Evolutionary conservation across 1,140 invertebrate genomes (phyloP), one percentile per base, ranked within the genome.

Genomic region (Drosophila setifemur): DNA sequence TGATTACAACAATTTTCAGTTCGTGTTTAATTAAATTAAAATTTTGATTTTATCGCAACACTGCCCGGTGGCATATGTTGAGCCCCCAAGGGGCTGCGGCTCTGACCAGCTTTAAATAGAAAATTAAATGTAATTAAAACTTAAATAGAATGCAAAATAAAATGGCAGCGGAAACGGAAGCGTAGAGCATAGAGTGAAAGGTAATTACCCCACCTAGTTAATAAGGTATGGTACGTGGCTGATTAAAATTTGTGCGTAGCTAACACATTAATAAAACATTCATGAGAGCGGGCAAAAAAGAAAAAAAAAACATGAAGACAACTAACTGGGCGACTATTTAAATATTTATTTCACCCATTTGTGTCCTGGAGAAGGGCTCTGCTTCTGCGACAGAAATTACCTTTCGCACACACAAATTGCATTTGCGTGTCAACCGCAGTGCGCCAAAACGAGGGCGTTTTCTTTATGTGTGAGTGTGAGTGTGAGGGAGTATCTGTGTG

Each of bases 341-440:
- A 72, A 72, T 72, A 72, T 72, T 72, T 72, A 79, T 74, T 52
- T 64, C 50, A 54, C 29, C 48, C 74, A 40, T 63, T 57, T 60
- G 72, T 78, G 70, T 52, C 40, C 52, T 47, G 44, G 11, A 26
- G 6, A 21, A 19, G 37, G 14, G 14, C 16, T 26, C 53, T 67
- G 58, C 39, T 28, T 21, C 33, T 1, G 52, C 63, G 49, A 78
- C 73, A 50, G 50, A 42, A 77, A 70, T 48, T 73, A 73, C 75
- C 76, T 76, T 66, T 53, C 31, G 70, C 58, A 16, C 33, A 66
- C 64, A 74, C 74, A 83, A 85, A 85, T 85, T 85, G 79, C 78
- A 83, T 79, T 83, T 85, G 79, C 79, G 71, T 85, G 79, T 85
- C 71, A 72, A 54, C 70, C 70, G 70, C 57, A 44, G 21, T 58